These are phyloP conservation scores for Leptobrachium leishanense DNA, from an alignment of 2,113 vertebrate species.

Conservation along the genomic window DNA sequence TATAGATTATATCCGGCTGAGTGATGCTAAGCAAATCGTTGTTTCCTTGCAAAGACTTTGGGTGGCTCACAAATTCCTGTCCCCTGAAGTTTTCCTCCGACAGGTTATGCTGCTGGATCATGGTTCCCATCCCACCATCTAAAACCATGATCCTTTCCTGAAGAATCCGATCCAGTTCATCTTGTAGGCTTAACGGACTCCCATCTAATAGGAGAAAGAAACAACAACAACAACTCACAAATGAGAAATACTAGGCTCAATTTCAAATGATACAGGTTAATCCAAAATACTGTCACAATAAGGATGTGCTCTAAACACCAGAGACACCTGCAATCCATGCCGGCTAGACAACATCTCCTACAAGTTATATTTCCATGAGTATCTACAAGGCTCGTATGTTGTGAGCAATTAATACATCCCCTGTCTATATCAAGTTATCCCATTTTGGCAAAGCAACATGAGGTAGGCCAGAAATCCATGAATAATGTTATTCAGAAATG, in stretches of 20 bases:
- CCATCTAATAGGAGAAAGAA: conserved; percentile 42
- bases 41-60: conserved; percentile 83
- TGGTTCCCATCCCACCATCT: conserved; percentile 97
- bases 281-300: not conserved
- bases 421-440: no score
- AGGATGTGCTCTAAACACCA: no score
- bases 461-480: no score
- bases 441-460: no score
- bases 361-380: no score
- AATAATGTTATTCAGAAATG: no score
- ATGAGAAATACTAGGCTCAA: not conserved
- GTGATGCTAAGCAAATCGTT: conserved; percentile 94
- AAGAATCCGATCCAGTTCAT: conserved; percentile 76
- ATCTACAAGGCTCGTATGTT: no score
- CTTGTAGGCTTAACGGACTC: conserved; percentile 54
- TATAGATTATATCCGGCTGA: conserved; percentile 78
- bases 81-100: conserved; percentile 84
- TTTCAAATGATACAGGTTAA: not conserved
- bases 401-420: no score
- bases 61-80: conserved; percentile 83
- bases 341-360: no score
- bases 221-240: not conserved
- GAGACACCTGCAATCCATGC: no score
- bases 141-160: conserved; percentile 87
- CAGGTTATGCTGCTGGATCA: conserved; percentile 83